Base-by-base conservation (phyloP, 2,888 invertebrate genomes). In the Antheraea yamamai region DNA sequence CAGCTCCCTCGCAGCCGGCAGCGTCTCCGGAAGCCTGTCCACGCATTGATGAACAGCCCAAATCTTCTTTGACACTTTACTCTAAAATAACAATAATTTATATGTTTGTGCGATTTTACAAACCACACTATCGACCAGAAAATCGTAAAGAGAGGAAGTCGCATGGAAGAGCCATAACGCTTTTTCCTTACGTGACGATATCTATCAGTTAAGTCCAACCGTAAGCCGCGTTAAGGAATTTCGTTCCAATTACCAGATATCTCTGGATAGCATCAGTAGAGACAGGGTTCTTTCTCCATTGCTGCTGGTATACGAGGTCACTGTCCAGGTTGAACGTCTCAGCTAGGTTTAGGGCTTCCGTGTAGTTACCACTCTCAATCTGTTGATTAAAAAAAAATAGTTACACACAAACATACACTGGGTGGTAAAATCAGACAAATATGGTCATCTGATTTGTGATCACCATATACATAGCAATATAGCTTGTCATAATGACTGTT, bases 11-110 rank as follows among this genome's bases (percentile, higher is more conserved):
- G 97, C 97, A n/a, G 97, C 97, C 78, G 96, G 95, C 76, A 97
- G 91, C 68, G 96, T 96, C 82, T 97, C 96, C 0, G 97, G 97
- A 77, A 97, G 96, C 74, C 97, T 91, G 84, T 97, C 96, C 79
- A 97, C 94, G 84, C 97, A 97, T 89, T 98, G 97, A 84, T 97
- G 96, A n/a, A 97, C 93, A 68, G 97, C 97, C 97, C 97, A 97
- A 52, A 96, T 96, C 84, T 97, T 95, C 89, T 97, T 97, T 1
- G 95, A 96, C 74, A 98, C 96, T 94, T 97, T 97, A 79, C 96
- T 96, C 96, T 96, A 82, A 30, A 84, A 61, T 18, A 26, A n/a
- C 61, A 4, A 74, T 61, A 52, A 73, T 68, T n/a, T 52, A 70
- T 18, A 23, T 61, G 10, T 18, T 8, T 26, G 4, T 39, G 72